Evolutionary conservation across 2,113 vertebrate genomes (phyloP).

Genomic region (Eclectus roratus): DNA sequence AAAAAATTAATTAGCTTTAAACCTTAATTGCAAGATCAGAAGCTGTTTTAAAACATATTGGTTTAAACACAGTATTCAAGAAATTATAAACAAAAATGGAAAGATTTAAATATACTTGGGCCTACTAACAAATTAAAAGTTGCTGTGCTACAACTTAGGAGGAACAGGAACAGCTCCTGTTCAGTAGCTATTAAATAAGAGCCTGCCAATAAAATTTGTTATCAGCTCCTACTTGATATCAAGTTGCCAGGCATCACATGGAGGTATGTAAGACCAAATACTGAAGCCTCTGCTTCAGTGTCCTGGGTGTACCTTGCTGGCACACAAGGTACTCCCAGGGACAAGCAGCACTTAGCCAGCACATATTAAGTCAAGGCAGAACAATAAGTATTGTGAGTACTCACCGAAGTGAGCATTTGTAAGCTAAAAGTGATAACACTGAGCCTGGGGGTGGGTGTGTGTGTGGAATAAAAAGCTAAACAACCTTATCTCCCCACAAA

Average conservation of each 20-base stretch:
- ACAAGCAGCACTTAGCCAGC: not conserved
- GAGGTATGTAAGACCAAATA: accelerated
- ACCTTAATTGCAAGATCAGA: not conserved
- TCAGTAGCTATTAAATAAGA: not conserved
- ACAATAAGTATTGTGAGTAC: not conserved
- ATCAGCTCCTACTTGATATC: not conserved
- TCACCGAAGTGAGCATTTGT: not conserved
- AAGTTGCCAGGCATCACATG: not conserved
- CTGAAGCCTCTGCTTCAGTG: not conserved
- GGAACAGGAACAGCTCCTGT: not conserved
- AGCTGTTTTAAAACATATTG: not conserved
- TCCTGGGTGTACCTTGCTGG: not conserved
- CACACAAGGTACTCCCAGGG: not conserved
- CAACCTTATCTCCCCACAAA: not conserved
- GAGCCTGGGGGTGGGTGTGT: accelerated
- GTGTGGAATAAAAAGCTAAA: not conserved
- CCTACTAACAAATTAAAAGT: not conserved
- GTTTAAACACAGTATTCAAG: not conserved
- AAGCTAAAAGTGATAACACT: not conserved
- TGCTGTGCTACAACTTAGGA: not conserved
- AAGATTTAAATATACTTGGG: not conserved
- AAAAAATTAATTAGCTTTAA: not conserved
- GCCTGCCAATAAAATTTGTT: not conserved
- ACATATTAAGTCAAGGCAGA: accelerated
- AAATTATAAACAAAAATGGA: not conserved